A percentile compares a stretch with the other conserved stretches of the same genome.
phyloP scores from a whole-genome alignment of 2,797 vertebrate genomes.

The Peromyscus attwateri region DNA sequence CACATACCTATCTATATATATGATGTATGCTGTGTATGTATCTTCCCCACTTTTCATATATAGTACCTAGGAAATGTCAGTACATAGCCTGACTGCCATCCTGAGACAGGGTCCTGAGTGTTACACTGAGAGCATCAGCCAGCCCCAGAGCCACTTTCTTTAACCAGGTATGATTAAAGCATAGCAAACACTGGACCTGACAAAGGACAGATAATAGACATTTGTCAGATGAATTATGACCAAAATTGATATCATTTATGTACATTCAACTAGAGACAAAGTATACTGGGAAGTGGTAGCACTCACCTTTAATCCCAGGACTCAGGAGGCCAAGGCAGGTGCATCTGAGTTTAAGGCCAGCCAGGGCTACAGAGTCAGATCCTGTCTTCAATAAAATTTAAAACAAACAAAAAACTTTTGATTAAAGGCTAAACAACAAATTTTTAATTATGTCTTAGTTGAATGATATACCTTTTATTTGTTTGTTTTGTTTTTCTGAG shows the following conservation, averaged over 20 bases:
- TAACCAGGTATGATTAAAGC: background rate
- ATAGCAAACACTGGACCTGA: background rate
- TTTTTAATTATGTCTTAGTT: background rate
- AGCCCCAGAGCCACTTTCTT: background rate
- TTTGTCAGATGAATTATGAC: background rate
- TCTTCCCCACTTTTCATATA: background rate
- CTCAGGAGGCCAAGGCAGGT: background rate
- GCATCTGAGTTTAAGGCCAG: background rate
- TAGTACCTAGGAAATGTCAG: background rate
- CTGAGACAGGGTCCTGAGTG: background rate
- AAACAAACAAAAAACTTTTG: background rate
- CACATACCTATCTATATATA: background rate
- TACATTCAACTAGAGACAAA: background rate
- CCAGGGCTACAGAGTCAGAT: background rate
- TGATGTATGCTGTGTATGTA: background rate
- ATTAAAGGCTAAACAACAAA: slow-evolving; percentile 14
- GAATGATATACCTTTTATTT: background rate
- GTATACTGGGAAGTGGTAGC: background rate
- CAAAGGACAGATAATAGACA: background rate
- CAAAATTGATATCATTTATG: background rate
- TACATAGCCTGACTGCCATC: background rate
- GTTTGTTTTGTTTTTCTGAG: background rate
- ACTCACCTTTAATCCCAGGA: background rate
- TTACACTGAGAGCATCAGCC: background rate
- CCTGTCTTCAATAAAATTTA: background rate